Evolutionary conservation across 2,888 invertebrate genomes (phyloP).

Genomic region (Apodemia hepburni): DNA sequence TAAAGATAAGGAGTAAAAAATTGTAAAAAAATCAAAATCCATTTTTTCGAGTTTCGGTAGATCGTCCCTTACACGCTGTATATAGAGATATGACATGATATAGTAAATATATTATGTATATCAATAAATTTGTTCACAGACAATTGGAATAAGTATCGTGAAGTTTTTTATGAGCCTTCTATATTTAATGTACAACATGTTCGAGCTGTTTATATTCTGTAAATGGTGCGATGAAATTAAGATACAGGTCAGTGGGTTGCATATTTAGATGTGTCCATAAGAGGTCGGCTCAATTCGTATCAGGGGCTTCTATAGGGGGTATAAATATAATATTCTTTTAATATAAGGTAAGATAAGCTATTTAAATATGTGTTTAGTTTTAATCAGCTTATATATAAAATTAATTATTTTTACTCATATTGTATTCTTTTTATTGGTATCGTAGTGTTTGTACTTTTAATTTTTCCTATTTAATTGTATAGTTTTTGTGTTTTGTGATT

Average conservation of each 20-base stretch:
- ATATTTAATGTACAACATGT: conserved; percentile 56
- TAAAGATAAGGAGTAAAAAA: background rate
- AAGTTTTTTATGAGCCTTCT: conserved; percentile 55
- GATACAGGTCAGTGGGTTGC: conserved; percentile 43
- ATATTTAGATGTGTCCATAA: conserved; percentile 9
- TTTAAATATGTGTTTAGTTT: background rate
- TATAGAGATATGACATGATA: no score
- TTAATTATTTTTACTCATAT: no score
- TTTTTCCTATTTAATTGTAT: no score
- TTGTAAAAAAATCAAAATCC: no score
- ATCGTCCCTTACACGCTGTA: no score
- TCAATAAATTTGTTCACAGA: conserved; percentile 5
- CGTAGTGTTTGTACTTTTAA: no score
- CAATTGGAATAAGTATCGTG: conserved; percentile 38
- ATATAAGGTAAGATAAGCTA: background rate
- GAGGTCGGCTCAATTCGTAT: conserved; percentile 3
- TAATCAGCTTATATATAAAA: no score
- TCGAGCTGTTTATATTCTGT: conserved; percentile 58
- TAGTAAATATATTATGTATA: no score
- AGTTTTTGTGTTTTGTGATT: no score
- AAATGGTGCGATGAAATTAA: conserved; percentile 68
- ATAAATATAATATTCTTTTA: conserved; percentile 6
- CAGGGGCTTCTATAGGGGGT: background rate
- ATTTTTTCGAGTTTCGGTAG: no score
- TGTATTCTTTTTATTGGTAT: no score